Conservation (phyloP, 2,888 invertebrate genomes). For the Griposia aprilina region DNA sequence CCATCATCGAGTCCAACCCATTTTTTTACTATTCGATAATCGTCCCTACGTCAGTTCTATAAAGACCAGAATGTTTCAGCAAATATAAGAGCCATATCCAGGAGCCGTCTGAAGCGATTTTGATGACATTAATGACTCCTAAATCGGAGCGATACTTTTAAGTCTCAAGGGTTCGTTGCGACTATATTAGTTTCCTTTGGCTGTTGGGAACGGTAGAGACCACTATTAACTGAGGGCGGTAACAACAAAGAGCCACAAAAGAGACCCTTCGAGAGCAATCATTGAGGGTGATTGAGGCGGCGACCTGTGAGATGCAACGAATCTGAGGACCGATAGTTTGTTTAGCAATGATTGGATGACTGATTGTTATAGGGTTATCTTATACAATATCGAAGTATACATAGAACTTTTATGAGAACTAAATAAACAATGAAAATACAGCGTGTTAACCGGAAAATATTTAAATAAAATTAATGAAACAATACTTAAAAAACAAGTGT, state of each 20-base stretch:
- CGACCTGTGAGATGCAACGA: slow-evolving; percentile 73
- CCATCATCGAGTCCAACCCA: slow-evolving; percentile 66
- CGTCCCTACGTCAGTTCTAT: slow-evolving; percentile 66
- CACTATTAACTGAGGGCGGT: slow-evolving; percentile 83
- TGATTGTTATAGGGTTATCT: slow-evolving; percentile 57
- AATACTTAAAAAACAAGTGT: slow-evolving; percentile 13
- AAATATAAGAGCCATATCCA: slow-evolving; percentile 72
- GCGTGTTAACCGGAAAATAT: slow-evolving; percentile 20
- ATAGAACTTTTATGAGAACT: slow-evolving; percentile 26
- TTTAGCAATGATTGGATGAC: slow-evolving; percentile 69
- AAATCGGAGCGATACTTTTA: slow-evolving; percentile 82
- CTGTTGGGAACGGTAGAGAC: slow-evolving; percentile 70
- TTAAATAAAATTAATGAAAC: slow-evolving; percentile 3
- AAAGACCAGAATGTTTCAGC: slow-evolving; percentile 71
- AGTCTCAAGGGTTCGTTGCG: slow-evolving; percentile 76
- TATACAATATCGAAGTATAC: slow-evolving; percentile 18
- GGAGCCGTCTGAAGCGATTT: slow-evolving; percentile 84
- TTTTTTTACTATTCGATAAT: slow-evolving; percentile 68
- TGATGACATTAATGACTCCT: slow-evolving; percentile 88
- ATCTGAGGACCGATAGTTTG: slow-evolving; percentile 72
- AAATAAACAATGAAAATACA: slow-evolving; percentile 42
- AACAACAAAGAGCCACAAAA: slow-evolving; percentile 81
- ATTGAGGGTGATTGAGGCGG: slow-evolving; percentile 81
- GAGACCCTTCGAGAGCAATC: slow-evolving; percentile 79
- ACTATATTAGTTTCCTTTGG: slow-evolving; percentile 81